phyloP scores from a whole-genome alignment of 2,888 invertebrate genomes.

The Celastrina argiolus region DNA sequence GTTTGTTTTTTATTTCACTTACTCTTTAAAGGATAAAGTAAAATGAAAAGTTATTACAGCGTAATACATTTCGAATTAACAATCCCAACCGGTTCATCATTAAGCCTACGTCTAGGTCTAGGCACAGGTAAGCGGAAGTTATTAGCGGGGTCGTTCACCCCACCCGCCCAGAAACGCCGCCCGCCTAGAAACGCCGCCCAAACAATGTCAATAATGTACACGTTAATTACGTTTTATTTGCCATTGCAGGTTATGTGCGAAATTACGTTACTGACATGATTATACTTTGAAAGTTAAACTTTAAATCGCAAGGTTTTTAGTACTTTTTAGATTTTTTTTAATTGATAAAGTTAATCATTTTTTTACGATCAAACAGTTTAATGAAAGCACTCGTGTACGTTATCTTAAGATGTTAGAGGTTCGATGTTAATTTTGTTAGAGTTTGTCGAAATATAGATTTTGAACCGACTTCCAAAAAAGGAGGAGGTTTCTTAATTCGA shows the following conservation, averaged over 20 bases:
- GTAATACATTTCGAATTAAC: neutral
- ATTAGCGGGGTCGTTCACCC: constrained; percentile 64
- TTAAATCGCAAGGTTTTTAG: too few relatives aligned
- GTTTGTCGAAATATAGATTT: too few relatives aligned
- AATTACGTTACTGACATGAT: neutral
- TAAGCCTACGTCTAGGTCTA: constrained; percentile 42
- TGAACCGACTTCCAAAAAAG: too few relatives aligned
- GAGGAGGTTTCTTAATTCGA: too few relatives aligned
- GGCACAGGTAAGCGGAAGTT: constrained; percentile 70
- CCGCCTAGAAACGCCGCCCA: constrained; percentile 49
- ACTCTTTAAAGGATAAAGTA: too few relatives aligned
- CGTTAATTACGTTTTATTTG: constrained; percentile 34
- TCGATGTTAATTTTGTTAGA: too few relatives aligned
- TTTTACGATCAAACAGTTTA: too few relatives aligned
- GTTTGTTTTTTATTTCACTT: too few relatives aligned
- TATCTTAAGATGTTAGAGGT: too few relatives aligned
- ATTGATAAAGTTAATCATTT: too few relatives aligned
- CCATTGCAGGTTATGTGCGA: neutral
- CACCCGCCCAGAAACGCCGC: constrained; percentile 39
- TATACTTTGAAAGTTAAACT: neutral
- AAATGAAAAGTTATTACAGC: neutral
- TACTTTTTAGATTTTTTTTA: too few relatives aligned
- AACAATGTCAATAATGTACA: constrained; percentile 44
- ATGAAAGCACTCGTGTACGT: too few relatives aligned
- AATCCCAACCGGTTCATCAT: constrained; percentile 11